Base-by-base conservation (phyloP, 2,113 vertebrate genomes). In the Silurus meridionalis region DNA sequence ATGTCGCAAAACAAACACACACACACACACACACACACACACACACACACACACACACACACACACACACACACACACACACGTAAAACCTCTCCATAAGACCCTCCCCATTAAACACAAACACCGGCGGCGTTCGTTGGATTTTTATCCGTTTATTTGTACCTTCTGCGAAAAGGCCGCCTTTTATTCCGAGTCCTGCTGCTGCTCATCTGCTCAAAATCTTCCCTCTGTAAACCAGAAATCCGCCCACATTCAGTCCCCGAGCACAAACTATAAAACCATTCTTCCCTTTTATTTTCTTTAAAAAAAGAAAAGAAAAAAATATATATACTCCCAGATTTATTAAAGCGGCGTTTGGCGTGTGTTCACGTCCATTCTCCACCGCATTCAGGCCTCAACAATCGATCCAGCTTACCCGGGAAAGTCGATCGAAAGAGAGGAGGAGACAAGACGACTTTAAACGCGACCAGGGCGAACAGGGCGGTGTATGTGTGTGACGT, bases 311-410 rank as follows among this genome's bases (percentile, higher is more conserved):
- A 37, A 37, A 37, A 37, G 37, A 37, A 37, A 37, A 37, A 37
- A 60, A 15, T n/a, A 7, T 11, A 7, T 17, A 83, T 78, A 53
- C 55, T 83, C 79, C 78, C n/a, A 19, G 61, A 79, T 85, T 82
- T 37, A 17, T 28, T 46, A 69, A 88, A 50, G 17, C 64, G 53
- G 80, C 60, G 52, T 67, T 57, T 66, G 25, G 57, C 60, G 17
- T 55, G 92, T 91, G 88, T 90, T 91, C 91, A 92, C 92, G 91
- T 92, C 94, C 93, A 94, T 94, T 91, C 94, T 87, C 89, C 92
- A 90, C 83, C 74, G 21, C 84, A 85, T 69, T 86, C 94, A 95
- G 94, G 88, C 94, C 90, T 88, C 19, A 93, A 80, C 89, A 95
- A 95, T 94, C 94, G 92, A 94, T 94, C 87, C 83, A 2, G 48